Percentiles rank a stretch among this genome's conserved stretches.
Evolutionary conservation across 1,140 invertebrate genomes (phyloP).

Genomic region (Lepidurus couesii): DNA sequence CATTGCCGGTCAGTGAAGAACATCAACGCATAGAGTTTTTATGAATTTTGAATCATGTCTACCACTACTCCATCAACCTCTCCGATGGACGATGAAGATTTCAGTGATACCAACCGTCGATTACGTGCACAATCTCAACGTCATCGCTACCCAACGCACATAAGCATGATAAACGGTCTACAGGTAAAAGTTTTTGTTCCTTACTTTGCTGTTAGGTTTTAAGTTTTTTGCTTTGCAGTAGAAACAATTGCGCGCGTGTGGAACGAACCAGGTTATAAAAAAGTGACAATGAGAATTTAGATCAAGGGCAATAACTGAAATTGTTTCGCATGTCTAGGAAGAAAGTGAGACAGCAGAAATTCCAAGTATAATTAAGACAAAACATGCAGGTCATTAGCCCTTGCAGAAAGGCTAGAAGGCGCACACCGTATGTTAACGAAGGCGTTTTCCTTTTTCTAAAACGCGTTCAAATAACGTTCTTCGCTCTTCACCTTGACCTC

Average conservation of each 20-base stretch:
- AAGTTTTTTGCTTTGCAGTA: neutral
- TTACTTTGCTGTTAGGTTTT: neutral
- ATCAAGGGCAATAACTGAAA: no score
- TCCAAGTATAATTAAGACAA: neutral
- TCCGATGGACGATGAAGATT: conserved; percentile 23
- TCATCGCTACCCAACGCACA: neutral
- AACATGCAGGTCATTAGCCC: neutral
- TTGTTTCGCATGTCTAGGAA: no score
- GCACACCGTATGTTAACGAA: conserved; percentile 1
- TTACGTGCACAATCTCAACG: neutral
- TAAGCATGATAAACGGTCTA: neutral
- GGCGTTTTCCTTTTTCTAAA: neutral
- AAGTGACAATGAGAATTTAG: no score
- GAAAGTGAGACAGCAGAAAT: no score
- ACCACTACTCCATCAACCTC: conserved; percentile 25
- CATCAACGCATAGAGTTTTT: neutral
- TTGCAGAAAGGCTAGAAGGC: neutral
- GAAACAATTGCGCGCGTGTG: neutral
- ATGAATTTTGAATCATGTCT: conserved; percentile 19
- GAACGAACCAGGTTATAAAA: neutral
- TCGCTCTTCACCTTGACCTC: conserved; percentile 4
- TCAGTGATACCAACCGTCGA: conserved; percentile 19
- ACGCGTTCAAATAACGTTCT: neutral
- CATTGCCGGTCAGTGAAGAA: neutral
- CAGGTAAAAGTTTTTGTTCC: neutral